These are phyloP conservation scores for Melanotaenia parkinsoni DNA, from an alignment of 2,797 vertebrate genomes.

Conservation along the genomic window DNA sequence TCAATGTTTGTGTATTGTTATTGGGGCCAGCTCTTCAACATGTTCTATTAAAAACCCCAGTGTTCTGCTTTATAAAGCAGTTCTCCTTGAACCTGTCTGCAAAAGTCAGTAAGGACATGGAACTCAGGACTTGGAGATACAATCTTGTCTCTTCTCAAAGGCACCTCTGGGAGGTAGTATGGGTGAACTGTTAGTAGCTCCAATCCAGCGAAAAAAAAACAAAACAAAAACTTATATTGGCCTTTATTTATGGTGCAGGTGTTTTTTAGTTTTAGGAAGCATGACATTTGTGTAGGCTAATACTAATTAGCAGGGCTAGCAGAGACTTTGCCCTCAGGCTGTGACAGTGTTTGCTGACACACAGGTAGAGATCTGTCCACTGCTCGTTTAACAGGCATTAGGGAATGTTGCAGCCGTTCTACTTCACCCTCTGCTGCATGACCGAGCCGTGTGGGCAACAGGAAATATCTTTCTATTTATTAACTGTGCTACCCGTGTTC, in stretches of 20 bases:
- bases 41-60: neutral
- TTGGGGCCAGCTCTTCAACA: neutral
- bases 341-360: conserved; percentile 5
- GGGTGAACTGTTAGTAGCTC: conserved; percentile 68
- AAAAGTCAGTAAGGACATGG: conserved; percentile 36
- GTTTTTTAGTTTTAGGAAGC: conserved; percentile 40
- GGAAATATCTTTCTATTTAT: conserved; percentile 14
- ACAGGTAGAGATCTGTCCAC: conserved; percentile 2
- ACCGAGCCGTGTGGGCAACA: neutral
- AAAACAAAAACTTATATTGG: conserved; percentile 7
- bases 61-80: neutral
- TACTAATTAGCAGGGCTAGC: conserved; percentile 49
- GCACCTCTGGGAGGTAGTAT: conserved; percentile 55
- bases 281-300: conserved; percentile 35
- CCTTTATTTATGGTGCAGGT: conserved; percentile 37
- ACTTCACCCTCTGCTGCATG: conserved; percentile 10
- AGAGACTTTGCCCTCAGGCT: conserved; percentile 34
- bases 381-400: conserved; percentile 1
- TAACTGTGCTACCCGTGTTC: neutral
- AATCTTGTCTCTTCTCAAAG: conserved; percentile 61
- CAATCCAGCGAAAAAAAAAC: conserved; percentile 16
- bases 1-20: neutral
- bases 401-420: conserved; percentile 13
- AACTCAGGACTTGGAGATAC: conserved; percentile 32
- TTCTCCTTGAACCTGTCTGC: conserved; percentile 1